A percentile compares a stretch with the other conserved stretches of the same genome.
Conservation (phyloP, 2,797 vertebrate genomes). For the Paedocypris micromegethes region DNA sequence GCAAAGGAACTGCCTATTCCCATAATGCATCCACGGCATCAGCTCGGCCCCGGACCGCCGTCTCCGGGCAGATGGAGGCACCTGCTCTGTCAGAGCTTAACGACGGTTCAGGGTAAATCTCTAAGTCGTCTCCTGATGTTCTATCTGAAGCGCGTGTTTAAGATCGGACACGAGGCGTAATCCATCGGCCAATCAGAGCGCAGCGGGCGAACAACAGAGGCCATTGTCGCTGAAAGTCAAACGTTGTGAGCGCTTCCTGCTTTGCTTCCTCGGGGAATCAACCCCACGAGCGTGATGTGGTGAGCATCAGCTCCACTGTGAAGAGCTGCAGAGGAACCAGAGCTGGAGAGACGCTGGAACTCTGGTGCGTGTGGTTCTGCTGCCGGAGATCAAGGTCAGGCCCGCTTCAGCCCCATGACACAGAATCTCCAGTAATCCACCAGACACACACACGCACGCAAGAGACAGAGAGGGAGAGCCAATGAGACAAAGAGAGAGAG, state of each 20-base stretch:
- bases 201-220: not conserved
- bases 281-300: no score
- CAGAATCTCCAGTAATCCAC: not conserved
- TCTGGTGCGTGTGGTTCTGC: not conserved
- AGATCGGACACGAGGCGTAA: conserved; percentile 51
- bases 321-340: not conserved
- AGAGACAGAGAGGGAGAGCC: no score
- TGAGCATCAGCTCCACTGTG: no score
- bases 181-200: conserved; percentile 53
- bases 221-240: no score
- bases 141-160: conserved; percentile 27
- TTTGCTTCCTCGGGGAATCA: no score
- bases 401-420: conserved; percentile 17
- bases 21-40: conserved; percentile 62
- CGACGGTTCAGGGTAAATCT: conserved; percentile 54
- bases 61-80: conserved; percentile 33
- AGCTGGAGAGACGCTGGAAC: not conserved
- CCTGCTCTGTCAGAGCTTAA: conserved; percentile 40
- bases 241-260: no score
- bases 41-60: conserved; percentile 1
- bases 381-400: conserved; percentile 4
- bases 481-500: no score
- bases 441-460: not conserved
- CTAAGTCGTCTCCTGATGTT: conserved; percentile 25
- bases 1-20: conserved; percentile 86